phyloP scores from a whole-genome alignment of 30 jellyfish, hydroid and myxozoan genomes.

The Rhopilema esculentum region DNA sequence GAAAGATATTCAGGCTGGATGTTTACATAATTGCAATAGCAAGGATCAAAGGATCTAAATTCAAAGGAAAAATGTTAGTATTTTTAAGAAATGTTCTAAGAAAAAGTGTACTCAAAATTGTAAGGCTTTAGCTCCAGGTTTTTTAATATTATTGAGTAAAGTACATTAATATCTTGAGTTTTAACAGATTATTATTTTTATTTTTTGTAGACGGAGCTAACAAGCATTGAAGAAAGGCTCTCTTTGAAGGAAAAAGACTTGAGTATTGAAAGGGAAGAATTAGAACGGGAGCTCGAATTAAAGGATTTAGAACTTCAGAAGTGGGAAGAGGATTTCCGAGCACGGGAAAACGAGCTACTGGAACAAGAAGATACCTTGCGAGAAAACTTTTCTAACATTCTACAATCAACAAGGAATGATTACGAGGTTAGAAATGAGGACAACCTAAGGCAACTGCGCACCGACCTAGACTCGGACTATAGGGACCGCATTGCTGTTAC shows the following conservation, averaged over 20 bases:
- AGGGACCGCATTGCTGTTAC: constrained; percentile 50
- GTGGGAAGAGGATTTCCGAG: constrained; percentile 79
- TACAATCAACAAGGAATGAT: constrained; percentile 61
- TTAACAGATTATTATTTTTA: not conserved
- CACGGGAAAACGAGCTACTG: constrained; percentile 61
- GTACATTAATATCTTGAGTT: not conserved
- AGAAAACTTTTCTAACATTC: constrained; percentile 62
- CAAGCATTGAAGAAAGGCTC: constrained; percentile 68
- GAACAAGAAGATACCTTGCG: constrained; percentile 66
- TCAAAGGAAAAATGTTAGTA: no score
- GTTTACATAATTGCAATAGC: no score
- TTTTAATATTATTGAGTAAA: not conserved
- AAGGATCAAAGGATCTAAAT: no score
- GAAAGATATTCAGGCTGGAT: no score
- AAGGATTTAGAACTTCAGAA: constrained; percentile 54
- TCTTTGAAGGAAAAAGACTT: constrained; percentile 49
- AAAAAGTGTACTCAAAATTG: no score
- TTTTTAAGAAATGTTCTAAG: no score
- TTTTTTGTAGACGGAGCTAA: constrained; percentile 61
- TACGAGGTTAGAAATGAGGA: constrained; percentile 69
- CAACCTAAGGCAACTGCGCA: constrained; percentile 72
- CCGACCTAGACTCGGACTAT: constrained; percentile 84
- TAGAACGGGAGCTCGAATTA: constrained; percentile 60
- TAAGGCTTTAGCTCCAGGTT: not conserved
- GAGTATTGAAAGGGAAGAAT: constrained; percentile 43